These are phyloP conservation scores for Romanogobio albipinnatus DNA, from an alignment of 2,113 vertebrate genomes.

Conservation along the genomic window DNA sequence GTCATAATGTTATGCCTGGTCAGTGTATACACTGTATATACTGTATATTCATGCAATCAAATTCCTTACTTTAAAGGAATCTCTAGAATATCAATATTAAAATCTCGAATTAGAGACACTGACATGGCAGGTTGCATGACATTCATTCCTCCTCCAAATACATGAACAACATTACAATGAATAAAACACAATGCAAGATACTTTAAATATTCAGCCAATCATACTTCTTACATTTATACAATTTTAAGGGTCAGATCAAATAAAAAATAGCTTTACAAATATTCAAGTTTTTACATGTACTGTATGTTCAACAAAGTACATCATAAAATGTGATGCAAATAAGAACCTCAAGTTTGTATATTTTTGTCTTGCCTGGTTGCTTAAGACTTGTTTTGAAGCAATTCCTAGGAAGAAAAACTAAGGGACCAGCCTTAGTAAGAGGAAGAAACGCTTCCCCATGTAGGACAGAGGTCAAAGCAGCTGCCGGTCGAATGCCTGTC, in stretches of 20 bases:
- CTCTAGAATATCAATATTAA: too few relatives aligned
- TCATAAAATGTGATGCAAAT: background rate
- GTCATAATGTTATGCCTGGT: too few relatives aligned
- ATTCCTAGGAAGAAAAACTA: background rate
- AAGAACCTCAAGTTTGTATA: background rate
- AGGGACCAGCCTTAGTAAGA: background rate
- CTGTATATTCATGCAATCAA: too few relatives aligned
- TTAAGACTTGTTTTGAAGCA: background rate
- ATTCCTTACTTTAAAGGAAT: too few relatives aligned
- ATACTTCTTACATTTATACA: too few relatives aligned
- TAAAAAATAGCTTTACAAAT: background rate
- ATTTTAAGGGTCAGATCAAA: background rate
- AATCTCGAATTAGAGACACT: too few relatives aligned
- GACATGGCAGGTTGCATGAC: too few relatives aligned
- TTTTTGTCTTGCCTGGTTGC: background rate
- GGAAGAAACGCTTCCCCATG: constrained; percentile 34
- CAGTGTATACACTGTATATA: too few relatives aligned
- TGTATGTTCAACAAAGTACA: background rate
- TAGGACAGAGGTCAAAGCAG: background rate
- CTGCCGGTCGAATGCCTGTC: background rate
- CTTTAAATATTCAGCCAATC: too few relatives aligned
- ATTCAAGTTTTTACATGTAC: background rate
- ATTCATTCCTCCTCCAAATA: too few relatives aligned
- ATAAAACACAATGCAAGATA: too few relatives aligned
- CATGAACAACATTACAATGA: too few relatives aligned